Base-by-base conservation (phyloP, 35 echinoderm and acorn worm species). In the Lytechinus pictus region DNA sequence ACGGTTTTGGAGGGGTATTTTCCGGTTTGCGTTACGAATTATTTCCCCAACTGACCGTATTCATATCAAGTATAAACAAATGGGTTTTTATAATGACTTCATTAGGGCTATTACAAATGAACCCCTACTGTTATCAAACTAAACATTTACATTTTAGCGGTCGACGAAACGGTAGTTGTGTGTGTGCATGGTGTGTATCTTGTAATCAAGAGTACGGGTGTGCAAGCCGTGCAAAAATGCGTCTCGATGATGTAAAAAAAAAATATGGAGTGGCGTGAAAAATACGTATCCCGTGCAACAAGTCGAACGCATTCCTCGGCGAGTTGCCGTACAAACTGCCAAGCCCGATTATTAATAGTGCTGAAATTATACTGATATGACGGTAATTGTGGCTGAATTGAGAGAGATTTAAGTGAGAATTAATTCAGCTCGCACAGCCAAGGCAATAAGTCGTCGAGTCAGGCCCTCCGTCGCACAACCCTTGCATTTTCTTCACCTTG, bases 11-110 rank as follows among this genome's bases (percentile, higher is more conserved):
- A 44, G 33, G 33, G n/a, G 66, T 79, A 4, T 79, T 79, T 79
- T 79, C 66, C 66, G 66, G 66, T 79, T 79, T 79, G 14, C 66
- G 21, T 79, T 79, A 16, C 6, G 66, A 79, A 79, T 27, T 24
- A 79, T 79, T 6, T 24, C 21, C 66, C n/a, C 66, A 79, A 79
- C 24, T 79, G 66, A 79, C 66, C n/a, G 21, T 27, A 79, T 79
- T 79, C 19, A 79, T 79, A 79, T 79, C 66, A 79, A 79, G 66
- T n/a, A 79, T 79, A 79, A 79, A 79, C 66, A 79, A 79, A 79
- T 7, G 19, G 66, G 66, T n/a, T 79, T 79, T 79, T n/a, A 79
- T 79, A 79, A 79, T 79, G 66, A 24, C 66, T 79, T 79, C 66
- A 79, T 79, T 79, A 79, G 66, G 66, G 66, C 66, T 79, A 79